These are phyloP conservation scores for Athripsodes cinereus DNA, from an alignment of 2,888 invertebrate species.

Conservation along the genomic window DNA sequence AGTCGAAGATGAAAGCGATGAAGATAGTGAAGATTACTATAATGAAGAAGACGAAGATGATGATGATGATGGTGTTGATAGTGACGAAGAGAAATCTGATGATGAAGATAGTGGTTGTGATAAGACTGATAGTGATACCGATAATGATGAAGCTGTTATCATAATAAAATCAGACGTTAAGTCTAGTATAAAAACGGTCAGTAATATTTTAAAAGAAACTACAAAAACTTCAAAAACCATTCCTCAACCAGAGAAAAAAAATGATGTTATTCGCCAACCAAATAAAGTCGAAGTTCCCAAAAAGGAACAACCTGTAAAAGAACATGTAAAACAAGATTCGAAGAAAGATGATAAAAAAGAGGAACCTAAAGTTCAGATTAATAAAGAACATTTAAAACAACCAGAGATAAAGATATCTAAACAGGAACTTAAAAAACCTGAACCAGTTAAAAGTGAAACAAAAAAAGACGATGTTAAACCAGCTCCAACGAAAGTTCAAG, in stretches of 20 bases:
- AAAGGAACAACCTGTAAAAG: neutral
- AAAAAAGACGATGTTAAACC: neutral
- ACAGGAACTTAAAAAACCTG: neutral
- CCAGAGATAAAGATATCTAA: neutral
- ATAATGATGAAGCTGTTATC: slow-evolving; percentile 27
- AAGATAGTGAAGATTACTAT: slow-evolving; percentile 26
- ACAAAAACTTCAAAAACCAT: neutral
- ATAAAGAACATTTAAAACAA: neutral
- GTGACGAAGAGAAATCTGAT: slow-evolving; percentile 15
- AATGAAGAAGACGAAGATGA: slow-evolving; percentile 23
- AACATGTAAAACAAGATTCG: slow-evolving; percentile 1
- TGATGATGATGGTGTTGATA: slow-evolving; percentile 16
- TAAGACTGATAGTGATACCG: slow-evolving; percentile 28
- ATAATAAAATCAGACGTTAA: slow-evolving; percentile 12
- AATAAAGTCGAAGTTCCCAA: slow-evolving; percentile 9
- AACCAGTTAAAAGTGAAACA: neutral
- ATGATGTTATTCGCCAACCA: neutral
- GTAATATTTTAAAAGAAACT: slow-evolving; percentile 3
- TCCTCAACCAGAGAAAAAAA: neutral
- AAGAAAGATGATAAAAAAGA: neutral
- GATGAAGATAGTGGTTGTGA: slow-evolving; percentile 16
- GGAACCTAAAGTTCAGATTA: neutral
- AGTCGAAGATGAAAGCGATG: slow-evolving; percentile 22
- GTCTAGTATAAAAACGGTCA: slow-evolving; percentile 8
- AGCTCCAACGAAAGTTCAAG: neutral